Evolutionary conservation across 2,888 invertebrate genomes (phyloP).

Genomic region (Dascillus cervinus): DNA sequence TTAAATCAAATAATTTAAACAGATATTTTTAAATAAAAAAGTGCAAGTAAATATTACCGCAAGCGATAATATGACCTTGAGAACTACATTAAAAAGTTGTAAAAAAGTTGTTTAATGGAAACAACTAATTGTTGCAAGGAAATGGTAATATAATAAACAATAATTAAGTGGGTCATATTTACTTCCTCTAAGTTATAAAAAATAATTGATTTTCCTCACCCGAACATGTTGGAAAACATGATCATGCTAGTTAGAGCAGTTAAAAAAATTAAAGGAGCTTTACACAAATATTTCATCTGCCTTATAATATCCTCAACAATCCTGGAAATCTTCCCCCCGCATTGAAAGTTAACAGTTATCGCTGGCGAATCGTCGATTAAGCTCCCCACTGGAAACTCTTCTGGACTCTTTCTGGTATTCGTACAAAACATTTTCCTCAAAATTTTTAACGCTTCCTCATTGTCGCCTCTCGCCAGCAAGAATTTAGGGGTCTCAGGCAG

Average conservation of each 20-base stretch:
- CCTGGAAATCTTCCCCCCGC: constrained; percentile 28
- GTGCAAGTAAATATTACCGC: too few relatives aligned
- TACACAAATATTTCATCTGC: constrained; percentile 52
- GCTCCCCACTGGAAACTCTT: constrained; percentile 44
- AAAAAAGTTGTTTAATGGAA: too few relatives aligned
- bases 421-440: constrained; percentile 52
- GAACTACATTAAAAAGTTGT: too few relatives aligned
- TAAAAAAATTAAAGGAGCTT: constrained; percentile 47
- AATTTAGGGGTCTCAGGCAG: constrained; percentile 79
- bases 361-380: constrained; percentile 3
- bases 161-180: too few relatives aligned
- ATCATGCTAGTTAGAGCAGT: constrained; percentile 52
- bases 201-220: too few relatives aligned
- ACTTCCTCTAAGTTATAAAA: too few relatives aligned
- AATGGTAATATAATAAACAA: too few relatives aligned
- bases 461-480: constrained; percentile 53
- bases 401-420: constrained; percentile 44
- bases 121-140: too few relatives aligned
- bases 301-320: constrained; percentile 47
- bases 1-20: too few relatives aligned
- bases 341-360: constrained; percentile 26
- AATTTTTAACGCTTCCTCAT: constrained; percentile 52
- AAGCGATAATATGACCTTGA: too few relatives aligned
- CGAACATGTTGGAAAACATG: constrained; percentile 61
- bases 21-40: too few relatives aligned